A percentile compares a stretch with the other conserved stretches of the same genome.
Conservation (phyloP, 2,113 vertebrate genomes). For the Nothobranchius kuhntae region DNA sequence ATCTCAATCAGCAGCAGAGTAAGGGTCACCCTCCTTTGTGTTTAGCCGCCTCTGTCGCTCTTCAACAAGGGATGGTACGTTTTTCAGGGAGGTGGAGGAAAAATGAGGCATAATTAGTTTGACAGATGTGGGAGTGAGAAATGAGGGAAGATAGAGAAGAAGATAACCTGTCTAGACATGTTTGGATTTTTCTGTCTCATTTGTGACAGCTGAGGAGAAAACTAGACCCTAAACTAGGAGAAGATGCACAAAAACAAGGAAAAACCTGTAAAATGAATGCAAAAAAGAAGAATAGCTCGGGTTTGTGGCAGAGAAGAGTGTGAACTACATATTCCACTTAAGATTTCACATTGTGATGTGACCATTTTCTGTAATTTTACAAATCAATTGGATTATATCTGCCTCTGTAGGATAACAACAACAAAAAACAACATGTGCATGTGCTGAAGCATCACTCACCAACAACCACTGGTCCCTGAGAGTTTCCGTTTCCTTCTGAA, state of each 20-base stretch:
- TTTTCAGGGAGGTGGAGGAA: slow-evolving; percentile 42
- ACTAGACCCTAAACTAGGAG: slow-evolving; percentile 43
- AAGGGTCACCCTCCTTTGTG: slow-evolving; percentile 26
- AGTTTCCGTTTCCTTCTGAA: slow-evolving; percentile 85
- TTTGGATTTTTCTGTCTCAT: slow-evolving; percentile 65
- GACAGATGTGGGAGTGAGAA: slow-evolving; percentile 66
- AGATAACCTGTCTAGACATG: slow-evolving; percentile 73
- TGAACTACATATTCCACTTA: slow-evolving; percentile 2
- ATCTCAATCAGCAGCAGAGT: slow-evolving; percentile 38
- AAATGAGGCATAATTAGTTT: slow-evolving; percentile 65
- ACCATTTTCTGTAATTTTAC: neutral
- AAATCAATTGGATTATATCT: neutral
- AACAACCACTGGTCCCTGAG: slow-evolving; percentile 90
- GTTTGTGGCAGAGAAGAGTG: slow-evolving; percentile 7
- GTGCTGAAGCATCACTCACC: slow-evolving; percentile 66
- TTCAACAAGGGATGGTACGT: slow-evolving; percentile 34
- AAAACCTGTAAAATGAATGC: slow-evolving; percentile 33
- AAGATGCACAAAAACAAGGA: neutral
- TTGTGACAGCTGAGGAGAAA: slow-evolving; percentile 63
- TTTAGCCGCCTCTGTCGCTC: slow-evolving; percentile 26
- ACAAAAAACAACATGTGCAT: neutral
- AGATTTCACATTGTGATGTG: neutral
- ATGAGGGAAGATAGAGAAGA: slow-evolving; percentile 48
- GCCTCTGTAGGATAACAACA: neutral
- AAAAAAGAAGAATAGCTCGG: neutral